Percentiles rank a stretch among this genome's conserved stretches.
Evolutionary conservation across 2,113 vertebrate genomes (phyloP).

Genomic region (Odobenus rosmarus): DNA sequence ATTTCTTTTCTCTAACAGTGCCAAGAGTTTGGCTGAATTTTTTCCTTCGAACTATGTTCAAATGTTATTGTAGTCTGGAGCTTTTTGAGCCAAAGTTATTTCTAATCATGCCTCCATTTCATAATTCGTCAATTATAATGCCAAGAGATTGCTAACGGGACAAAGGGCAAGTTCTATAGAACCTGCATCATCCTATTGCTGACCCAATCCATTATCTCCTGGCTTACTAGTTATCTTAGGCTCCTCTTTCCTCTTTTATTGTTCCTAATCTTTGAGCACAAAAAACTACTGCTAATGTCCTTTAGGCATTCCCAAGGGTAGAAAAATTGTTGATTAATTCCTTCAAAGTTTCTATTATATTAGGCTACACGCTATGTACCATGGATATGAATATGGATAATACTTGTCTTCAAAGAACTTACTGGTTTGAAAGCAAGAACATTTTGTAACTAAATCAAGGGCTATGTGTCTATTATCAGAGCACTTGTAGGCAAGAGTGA

Average conservation of each 20-base stretch:
- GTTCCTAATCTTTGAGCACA: background rate
- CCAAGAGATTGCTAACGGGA: background rate
- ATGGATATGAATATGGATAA: background rate
- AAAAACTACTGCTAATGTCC: background rate
- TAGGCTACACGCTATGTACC: background rate
- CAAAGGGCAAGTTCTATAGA: background rate
- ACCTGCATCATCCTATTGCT: background rate
- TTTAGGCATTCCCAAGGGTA: background rate
- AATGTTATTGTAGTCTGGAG: background rate
- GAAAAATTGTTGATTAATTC: background rate
- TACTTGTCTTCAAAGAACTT: background rate
- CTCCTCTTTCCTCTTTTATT: background rate
- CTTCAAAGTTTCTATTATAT: background rate
- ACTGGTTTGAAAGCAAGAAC: background rate
- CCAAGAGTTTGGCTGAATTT: conserved; percentile 25
- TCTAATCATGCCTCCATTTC: conserved; percentile 2
- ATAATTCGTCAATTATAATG: conserved; percentile 14
- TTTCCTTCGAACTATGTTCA: background rate
- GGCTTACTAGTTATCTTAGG: background rate
- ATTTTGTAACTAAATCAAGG: background rate
- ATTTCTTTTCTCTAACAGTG: conserved; percentile 11
- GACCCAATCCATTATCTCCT: background rate
- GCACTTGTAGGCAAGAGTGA: background rate
- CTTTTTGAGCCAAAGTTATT: background rate
- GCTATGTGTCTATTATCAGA: background rate